Evolutionary conservation across 2,113 vertebrate genomes (phyloP).

Genomic region (Saccopteryx bilineata): DNA sequence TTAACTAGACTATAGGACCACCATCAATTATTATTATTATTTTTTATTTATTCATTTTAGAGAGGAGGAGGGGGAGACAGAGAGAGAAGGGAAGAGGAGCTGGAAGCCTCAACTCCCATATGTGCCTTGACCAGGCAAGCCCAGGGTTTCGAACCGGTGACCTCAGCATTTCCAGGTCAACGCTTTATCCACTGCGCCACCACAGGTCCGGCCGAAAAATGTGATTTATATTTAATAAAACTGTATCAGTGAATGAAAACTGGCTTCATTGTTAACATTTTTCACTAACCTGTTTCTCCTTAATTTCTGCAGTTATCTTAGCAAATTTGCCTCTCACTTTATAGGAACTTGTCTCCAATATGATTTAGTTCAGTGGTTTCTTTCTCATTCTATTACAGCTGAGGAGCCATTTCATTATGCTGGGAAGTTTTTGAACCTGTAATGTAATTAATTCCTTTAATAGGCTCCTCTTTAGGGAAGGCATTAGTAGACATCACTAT

Average conservation of each 20-base stretch:
- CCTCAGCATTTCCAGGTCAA: no score
- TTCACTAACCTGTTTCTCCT: constrained; percentile 3
- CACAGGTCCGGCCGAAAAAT: background rate
- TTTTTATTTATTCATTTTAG: no score
- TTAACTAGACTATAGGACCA: no score
- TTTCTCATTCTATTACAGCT: background rate
- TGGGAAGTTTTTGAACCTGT: constrained; percentile 45
- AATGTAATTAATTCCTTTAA: constrained; percentile 61
- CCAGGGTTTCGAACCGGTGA: no score
- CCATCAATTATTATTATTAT: no score
- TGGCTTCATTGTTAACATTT: constrained; percentile 21
- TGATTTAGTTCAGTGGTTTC: constrained; percentile 50
- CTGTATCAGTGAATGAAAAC: background rate
- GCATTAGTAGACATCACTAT: constrained; percentile 45
- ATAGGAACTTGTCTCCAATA: constrained; percentile 34
- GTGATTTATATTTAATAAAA: constrained; percentile 36
- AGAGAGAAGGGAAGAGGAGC: no score
- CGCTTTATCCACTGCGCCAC: no score
- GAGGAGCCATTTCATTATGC: background rate
- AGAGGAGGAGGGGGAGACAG: no score
- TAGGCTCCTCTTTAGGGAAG: constrained; percentile 54
- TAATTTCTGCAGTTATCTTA: background rate
- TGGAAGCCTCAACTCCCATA: no score
- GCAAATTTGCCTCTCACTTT: constrained; percentile 19
- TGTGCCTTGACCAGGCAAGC: no score